Evolutionary conservation across 2,113 vertebrate genomes (phyloP), one percentile per base, ranked within the genome.

Genomic region (Morphnarchus princeps): DNA sequence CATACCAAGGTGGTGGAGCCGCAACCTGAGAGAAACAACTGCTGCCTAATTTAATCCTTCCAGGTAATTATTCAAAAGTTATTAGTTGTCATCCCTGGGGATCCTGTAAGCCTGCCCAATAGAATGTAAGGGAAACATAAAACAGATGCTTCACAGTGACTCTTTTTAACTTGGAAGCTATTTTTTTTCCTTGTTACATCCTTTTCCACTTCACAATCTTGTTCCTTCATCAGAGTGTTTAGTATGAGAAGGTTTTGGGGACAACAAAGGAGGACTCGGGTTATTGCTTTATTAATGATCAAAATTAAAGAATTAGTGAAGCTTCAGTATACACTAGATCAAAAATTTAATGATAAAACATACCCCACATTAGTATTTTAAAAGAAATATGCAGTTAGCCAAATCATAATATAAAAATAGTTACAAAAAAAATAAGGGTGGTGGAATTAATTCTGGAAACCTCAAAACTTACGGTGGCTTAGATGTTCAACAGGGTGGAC

Each of bases 181-280:
- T 11, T 29, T 65, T 54, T 77, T 65, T 82, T 9, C 8, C 17
- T 66, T 42, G 5, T 42, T 32, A 45, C 0, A 0, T 38, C 3
- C 11, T 81, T 78, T 52, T 24, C 38, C 34, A 69, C 7, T 36
- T 81, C 40, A 42, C 4, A 26, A 3, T 65, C 47, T 72, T 81
- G 12, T 72, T 81, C 13, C 6, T 72, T 90, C n/a, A 24, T 24
- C 16, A 66, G 76, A 36, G 10, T 16, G 40, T 34, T 73, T 86
- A 42, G 1, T 45, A 31, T 58, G 21, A 84, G 25, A 54, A 92
- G 24, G 28, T 57, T 89, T 54, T 17, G 5, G 34, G 13, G 10
- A 20, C 3, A 28, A 50, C 12, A 9, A 89, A 55, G 12, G 4
- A 42, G 8, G 5, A 83, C 29, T 82, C 58, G 3, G 6, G 2